A percentile compares a stretch with the other conserved stretches of the same genome.
phyloP scores from a whole-genome alignment of 2,888 invertebrate species.

The Ochlodes sylvanus region DNA sequence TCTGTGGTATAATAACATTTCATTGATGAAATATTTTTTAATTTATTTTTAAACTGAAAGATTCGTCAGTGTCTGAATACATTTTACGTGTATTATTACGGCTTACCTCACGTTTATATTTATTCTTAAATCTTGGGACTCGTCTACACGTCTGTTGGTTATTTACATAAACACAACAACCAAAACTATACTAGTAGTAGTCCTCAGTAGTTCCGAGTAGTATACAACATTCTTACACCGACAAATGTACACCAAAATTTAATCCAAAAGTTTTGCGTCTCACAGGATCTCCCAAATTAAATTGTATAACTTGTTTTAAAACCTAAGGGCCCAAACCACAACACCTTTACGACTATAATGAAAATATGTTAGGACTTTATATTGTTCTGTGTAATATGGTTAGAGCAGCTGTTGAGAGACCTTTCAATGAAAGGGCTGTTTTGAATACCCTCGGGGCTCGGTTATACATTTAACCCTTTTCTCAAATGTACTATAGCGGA shows the following conservation, averaged over 20 bases:
- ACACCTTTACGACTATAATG: constrained; percentile 29
- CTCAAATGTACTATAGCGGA: constrained; percentile 4
- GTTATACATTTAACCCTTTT: background rate
- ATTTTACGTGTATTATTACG: too few relatives aligned
- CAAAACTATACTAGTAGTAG: too few relatives aligned
- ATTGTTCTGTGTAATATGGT: constrained; percentile 15
- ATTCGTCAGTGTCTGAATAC: too few relatives aligned
- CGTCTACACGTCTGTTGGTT: too few relatives aligned
- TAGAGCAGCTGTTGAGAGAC: constrained; percentile 12
- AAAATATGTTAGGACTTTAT: constrained; percentile 30
- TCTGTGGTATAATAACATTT: too few relatives aligned
- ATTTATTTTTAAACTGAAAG: too few relatives aligned
- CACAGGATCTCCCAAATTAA: constrained; percentile 29
- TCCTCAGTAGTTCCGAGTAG: too few relatives aligned
- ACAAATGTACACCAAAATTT: constrained; percentile 17
- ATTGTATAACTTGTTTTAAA: constrained; percentile 23
- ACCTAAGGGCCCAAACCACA: constrained; percentile 25
- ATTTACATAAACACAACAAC: too few relatives aligned
- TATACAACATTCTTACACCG: background rate
- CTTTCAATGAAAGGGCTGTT: constrained; percentile 14
- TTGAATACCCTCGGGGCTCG: constrained; percentile 1
- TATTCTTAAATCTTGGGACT: too few relatives aligned
- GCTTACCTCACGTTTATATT: too few relatives aligned
- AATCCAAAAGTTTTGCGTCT: constrained; percentile 26
- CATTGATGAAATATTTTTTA: too few relatives aligned